phyloP scores from a whole-genome alignment of 2,113 vertebrate genomes.

The Xiphorhynchus elegans region DNA sequence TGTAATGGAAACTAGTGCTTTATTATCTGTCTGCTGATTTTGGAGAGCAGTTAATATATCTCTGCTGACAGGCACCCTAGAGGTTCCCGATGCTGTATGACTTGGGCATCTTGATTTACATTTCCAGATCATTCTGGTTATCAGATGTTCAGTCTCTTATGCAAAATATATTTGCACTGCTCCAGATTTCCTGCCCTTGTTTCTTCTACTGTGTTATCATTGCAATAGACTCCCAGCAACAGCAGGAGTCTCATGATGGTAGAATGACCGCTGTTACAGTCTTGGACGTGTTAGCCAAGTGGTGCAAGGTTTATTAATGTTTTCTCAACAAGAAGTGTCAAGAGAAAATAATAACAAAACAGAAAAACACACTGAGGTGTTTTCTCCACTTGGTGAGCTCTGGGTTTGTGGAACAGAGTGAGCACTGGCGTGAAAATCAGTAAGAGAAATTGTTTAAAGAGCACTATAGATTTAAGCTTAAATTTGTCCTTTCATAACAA shows the following conservation, averaged over 20 bases:
- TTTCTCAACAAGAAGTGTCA: not conserved
- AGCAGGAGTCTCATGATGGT: not conserved
- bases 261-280: not conserved
- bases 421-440: not conserved
- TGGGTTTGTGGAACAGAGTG: not conserved
- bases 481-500: not conserved
- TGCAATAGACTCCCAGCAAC: not conserved
- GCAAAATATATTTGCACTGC: not conserved
- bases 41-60: not conserved
- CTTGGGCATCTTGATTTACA: not conserved
- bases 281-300: not conserved
- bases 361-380: not conserved
- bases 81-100: not conserved
- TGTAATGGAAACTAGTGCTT: not conserved
- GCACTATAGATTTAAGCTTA: not conserved
- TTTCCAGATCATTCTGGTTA: conserved; percentile 1
- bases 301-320: not conserved
- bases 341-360: not conserved
- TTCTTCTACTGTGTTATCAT: not conserved
- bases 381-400: not conserved
- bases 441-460: not conserved
- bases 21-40: not conserved
- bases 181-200: not conserved
- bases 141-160: not conserved
- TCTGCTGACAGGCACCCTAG: not conserved